These are phyloP conservation scores for Anguilla megastoma DNA, from an alignment of 2,797 vertebrate species.

Conservation along the genomic window DNA sequence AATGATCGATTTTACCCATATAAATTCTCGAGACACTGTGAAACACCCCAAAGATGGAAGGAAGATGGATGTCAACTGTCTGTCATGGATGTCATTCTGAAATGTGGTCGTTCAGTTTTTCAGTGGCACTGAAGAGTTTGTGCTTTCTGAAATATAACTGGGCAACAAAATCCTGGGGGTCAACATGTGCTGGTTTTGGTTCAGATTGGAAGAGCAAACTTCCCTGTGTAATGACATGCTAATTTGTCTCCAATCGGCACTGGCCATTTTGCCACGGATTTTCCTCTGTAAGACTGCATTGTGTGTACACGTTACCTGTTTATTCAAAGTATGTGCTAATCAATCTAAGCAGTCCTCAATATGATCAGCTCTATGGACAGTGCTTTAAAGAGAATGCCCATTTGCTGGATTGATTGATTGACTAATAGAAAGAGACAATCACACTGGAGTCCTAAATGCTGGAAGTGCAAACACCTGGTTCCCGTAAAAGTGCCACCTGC, in stretches of 20 bases:
- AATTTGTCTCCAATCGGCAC: background rate
- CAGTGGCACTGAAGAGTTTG: background rate
- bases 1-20: background rate
- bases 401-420: background rate
- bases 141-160: background rate
- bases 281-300: background rate
- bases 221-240: background rate
- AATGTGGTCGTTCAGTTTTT: background rate
- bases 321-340: slow-evolving; percentile 3
- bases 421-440: background rate
- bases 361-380: background rate
- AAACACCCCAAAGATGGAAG: background rate
- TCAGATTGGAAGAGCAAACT: background rate
- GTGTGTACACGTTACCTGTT: background rate
- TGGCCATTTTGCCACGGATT: background rate
- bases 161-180: background rate
- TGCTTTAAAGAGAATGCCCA: background rate
- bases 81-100: too few relatives aligned
- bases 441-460: background rate
- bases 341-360: background rate
- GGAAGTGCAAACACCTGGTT: background rate
- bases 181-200: background rate
- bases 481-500: background rate
- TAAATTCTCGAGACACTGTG: background rate
- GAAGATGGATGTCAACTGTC: background rate